Percentiles rank a stretch among this genome's conserved stretches.
Conservation (phyloP, 2,888 invertebrate species). For the Serrognathus titanus region DNA sequence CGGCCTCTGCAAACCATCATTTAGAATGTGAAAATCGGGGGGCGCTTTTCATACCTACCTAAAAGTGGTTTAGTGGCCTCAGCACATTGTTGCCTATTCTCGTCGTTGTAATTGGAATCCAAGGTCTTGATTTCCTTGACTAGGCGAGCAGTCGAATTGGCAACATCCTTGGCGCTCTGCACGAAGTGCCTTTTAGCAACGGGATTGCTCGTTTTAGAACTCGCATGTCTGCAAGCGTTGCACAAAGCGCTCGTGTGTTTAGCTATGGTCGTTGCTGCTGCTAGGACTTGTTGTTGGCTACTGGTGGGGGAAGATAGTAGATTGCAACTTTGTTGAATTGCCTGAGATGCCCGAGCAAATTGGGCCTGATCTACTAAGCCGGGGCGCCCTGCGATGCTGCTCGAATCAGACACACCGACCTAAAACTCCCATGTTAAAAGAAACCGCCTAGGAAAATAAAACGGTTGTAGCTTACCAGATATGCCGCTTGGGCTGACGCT, state of each 20-base stretch:
- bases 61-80: conserved; percentile 77
- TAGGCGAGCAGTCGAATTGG: conserved; percentile 89
- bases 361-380: conserved; percentile 87
- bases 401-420: conserved; percentile 90
- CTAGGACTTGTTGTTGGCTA: conserved; percentile 79
- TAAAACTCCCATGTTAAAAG: conserved; percentile 30
- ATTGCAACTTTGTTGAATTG: conserved; percentile 86
- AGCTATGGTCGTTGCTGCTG: conserved; percentile 90
- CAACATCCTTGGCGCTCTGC: conserved; percentile 95
- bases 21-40: neutral
- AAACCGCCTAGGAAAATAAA: neutral
- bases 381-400: conserved; percentile 81
- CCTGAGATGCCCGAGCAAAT: conserved; percentile 82
- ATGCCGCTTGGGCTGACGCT: conserved; percentile 92
- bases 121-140: conserved; percentile 92
- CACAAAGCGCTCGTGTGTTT: conserved; percentile 95
- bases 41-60: conserved; percentile 25
- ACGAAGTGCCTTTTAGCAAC: conserved; percentile 95
- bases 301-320: conserved; percentile 68
- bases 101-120: conserved; percentile 79
- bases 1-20: conserved; percentile 60
- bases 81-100: conserved; percentile 69
- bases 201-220: conserved; percentile 84
- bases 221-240: conserved; percentile 91
- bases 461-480: conserved; percentile 57